Conservation (phyloP, 92 coral and sea anemone species). For the Galaxea fascicularis region DNA sequence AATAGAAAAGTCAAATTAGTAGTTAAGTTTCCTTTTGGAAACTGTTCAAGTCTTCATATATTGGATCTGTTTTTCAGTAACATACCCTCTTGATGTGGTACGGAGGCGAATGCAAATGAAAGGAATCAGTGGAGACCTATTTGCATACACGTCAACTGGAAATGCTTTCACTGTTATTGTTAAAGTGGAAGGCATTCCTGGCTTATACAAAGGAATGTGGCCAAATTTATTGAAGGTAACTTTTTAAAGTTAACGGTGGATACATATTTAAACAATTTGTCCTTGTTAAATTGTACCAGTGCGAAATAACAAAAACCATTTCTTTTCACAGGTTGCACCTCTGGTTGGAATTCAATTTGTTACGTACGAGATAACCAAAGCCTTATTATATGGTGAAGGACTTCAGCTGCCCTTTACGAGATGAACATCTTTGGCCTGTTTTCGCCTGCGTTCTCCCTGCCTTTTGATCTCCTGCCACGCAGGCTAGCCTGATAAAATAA, state of each 20-base stretch:
- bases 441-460: too few species aligned
- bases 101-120: conserved; percentile 94
- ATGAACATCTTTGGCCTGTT: not conserved
- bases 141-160: conserved; percentile 75
- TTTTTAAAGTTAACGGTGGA: not conserved
- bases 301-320: too few species aligned
- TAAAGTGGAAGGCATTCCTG: conserved; percentile 74
- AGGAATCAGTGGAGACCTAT: conserved; percentile 74
- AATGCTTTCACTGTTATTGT: conserved; percentile 78
- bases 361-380: conserved; percentile 77
- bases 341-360: conserved; percentile 91
- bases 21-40: not conserved
- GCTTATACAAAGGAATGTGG: conserved; percentile 91
- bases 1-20: too few species aligned
- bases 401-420: conserved; percentile 31
- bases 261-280: too few species aligned
- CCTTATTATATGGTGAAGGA: conserved; percentile 74
- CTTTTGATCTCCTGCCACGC: too few species aligned
- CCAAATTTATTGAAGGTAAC: conserved; percentile 85
- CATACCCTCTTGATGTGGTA: conserved; percentile 89
- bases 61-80: conserved; percentile 67
- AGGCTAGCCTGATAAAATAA: too few species aligned
- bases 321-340: conserved; percentile 78
- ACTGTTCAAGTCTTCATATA: not conserved
- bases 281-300: too few species aligned